Percentiles rank a stretch among this genome's conserved stretches.
Evolutionary conservation across 2,888 invertebrate species (phyloP).

Genomic region (Cephus runcator): DNA sequence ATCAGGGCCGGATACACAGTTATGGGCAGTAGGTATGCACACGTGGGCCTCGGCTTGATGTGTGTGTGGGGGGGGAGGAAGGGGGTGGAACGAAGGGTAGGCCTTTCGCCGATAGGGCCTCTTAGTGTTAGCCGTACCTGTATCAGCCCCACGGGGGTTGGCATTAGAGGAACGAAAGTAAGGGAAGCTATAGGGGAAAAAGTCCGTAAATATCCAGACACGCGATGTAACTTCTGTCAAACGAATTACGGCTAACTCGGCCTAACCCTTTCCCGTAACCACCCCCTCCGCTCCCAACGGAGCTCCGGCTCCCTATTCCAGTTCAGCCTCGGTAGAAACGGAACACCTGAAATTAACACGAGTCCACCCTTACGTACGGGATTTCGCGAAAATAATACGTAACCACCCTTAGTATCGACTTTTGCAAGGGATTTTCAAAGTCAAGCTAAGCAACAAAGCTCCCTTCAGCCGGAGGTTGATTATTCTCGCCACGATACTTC

Average conservation of each 20-base stretch:
- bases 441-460: no score
- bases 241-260: conserved; percentile 19
- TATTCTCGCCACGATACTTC: no score
- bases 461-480: no score
- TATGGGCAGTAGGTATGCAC: not conserved
- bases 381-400: not conserved
- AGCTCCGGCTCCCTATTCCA: not conserved
- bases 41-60: not conserved
- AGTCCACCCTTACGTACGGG: not conserved
- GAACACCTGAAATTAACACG: not conserved
- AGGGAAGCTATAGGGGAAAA: conserved; percentile 9
- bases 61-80: not conserved
- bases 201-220: conserved; percentile 18
- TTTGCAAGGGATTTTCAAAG: not conserved
- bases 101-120: not conserved
- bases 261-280: not conserved
- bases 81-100: not conserved
- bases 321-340: not conserved
- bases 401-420: not conserved
- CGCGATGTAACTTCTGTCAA: conserved; percentile 11
- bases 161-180: not conserved
- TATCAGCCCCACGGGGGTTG: conserved; percentile 1
- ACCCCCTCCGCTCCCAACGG: not conserved
- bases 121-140: not conserved
- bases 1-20: conserved; percentile 26